phyloP scores from a whole-genome alignment of 2,113 vertebrate species.

The Pithys albifrons region DNA sequence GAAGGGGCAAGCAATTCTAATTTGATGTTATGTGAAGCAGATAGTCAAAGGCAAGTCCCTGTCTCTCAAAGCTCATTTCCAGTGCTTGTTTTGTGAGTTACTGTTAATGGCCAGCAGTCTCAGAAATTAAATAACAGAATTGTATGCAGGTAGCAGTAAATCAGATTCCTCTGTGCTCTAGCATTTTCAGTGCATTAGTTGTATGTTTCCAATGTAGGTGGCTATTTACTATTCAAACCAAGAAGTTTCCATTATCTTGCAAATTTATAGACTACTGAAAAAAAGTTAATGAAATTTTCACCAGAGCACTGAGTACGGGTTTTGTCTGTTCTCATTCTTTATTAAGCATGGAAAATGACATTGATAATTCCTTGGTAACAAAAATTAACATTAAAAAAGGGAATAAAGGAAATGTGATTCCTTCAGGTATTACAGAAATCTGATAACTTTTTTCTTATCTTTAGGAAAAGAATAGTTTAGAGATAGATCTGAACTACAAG shows the following conservation, averaged over 20 bases:
- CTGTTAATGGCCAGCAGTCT: background rate
- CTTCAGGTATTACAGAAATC: background rate
- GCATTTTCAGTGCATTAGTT: background rate
- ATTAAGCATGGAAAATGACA: background rate
- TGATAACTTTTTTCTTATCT: background rate
- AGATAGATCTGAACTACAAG: slow-evolving; percentile 98
- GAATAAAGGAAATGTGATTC: background rate
- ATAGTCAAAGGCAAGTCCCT: background rate
- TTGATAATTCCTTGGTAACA: background rate
- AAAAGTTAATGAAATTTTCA: background rate
- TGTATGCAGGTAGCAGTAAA: background rate
- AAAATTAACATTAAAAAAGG: background rate
- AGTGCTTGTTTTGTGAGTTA: background rate
- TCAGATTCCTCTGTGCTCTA: background rate
- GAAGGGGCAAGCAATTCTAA: background rate
- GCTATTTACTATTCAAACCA: background rate
- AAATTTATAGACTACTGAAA: background rate
- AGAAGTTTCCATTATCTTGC: background rate
- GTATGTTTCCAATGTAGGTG: background rate
- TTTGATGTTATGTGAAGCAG: background rate
- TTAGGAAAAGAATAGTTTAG: slow-evolving; percentile 96
- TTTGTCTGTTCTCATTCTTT: background rate
- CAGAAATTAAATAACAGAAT: background rate
- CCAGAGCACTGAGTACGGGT: background rate
- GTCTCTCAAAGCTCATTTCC: background rate